Percentiles rank a stretch among this genome's conserved stretches.
Conservation (phyloP, 2,797 vertebrate genomes). For the Cichlasoma orientale region DNA sequence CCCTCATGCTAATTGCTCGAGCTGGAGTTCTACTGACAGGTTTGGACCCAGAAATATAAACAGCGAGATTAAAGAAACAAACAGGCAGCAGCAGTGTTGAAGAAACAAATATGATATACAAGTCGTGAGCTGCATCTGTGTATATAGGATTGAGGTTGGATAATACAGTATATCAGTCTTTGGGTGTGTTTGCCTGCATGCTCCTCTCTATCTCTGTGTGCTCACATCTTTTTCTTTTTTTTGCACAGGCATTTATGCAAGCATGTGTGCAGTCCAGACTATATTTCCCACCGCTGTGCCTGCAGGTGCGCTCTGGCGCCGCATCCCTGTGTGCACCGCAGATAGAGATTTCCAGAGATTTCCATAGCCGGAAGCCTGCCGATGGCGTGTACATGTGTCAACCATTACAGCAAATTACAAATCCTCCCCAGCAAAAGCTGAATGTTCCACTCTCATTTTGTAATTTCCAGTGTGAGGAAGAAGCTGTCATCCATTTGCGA, state of each 20-base stretch:
- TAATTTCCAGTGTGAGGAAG: conserved; percentile 73
- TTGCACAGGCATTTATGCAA: conserved; percentile 12
- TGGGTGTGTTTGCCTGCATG: conserved; percentile 6
- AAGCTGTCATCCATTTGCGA: conserved; percentile 63
- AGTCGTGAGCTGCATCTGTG: conserved; percentile 35
- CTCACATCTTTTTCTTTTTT: background rate
- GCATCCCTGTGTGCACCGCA: conserved; percentile 33
- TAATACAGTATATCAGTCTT: background rate
- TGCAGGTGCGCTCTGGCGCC: conserved; percentile 47
- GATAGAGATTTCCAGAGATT: conserved; percentile 62
- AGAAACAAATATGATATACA: conserved; percentile 50
- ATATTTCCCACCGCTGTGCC: conserved; percentile 21
- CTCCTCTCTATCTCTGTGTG: background rate
- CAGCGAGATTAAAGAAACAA: conserved; percentile 69
- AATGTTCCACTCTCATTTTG: conserved; percentile 74
- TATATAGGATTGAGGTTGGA: conserved; percentile 4
- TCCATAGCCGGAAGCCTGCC: conserved; percentile 61
- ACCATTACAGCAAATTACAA: conserved; percentile 80
- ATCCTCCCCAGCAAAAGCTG: conserved; percentile 63
- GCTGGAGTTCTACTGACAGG: conserved; percentile 58
- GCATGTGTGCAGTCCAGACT: conserved; percentile 20
- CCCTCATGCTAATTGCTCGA: conserved; percentile 60
- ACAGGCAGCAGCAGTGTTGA: conserved; percentile 43
- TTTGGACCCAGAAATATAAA: conserved; percentile 69
- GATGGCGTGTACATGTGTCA: conserved; percentile 76